Evolutionary conservation across 2,797 vertebrate species (phyloP).

Genomic region (Acanthornis magna): DNA sequence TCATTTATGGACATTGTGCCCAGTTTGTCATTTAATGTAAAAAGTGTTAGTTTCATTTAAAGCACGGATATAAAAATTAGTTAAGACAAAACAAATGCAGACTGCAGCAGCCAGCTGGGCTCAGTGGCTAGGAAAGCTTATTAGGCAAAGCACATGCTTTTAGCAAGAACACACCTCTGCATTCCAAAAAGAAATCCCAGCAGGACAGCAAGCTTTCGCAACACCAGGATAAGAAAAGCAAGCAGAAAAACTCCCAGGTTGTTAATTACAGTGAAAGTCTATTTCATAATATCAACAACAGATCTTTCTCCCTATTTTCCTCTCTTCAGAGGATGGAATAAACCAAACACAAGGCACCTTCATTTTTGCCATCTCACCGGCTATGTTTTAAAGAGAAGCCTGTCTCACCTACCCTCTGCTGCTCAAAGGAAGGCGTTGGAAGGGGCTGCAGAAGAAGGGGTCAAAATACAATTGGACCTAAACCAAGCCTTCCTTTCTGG

Average conservation of each 20-base stretch:
- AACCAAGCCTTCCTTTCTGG: neutral
- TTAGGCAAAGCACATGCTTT: conserved; percentile 31
- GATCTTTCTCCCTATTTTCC: neutral
- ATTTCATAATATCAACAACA: neutral
- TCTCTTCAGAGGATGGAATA: neutral
- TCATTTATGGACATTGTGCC: conserved; percentile 46
- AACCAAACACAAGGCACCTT: neutral
- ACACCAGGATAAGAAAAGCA: conserved; percentile 11
- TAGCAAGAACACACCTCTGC: conserved; percentile 48
- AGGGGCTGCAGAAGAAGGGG: neutral
- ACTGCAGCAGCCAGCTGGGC: conserved; percentile 49
- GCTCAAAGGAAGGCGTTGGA: neutral
- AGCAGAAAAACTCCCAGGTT: conserved; percentile 24
- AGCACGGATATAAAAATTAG: conserved; percentile 43
- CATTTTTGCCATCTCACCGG: neutral
- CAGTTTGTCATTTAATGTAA: neutral
- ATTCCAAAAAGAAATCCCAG: conserved; percentile 53
- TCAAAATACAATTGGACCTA: neutral
- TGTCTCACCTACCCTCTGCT: neutral
- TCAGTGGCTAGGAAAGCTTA: conserved; percentile 11
- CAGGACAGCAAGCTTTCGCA: conserved; percentile 8
- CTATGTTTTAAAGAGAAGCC: neutral
- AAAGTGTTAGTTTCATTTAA: conserved; percentile 29
- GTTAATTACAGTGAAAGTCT: conserved; percentile 10
- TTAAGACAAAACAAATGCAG: conserved; percentile 53